Evolutionary conservation across 92 coral and sea anemone species (phyloP).

Genomic region (Paramuricea clavata): DNA sequence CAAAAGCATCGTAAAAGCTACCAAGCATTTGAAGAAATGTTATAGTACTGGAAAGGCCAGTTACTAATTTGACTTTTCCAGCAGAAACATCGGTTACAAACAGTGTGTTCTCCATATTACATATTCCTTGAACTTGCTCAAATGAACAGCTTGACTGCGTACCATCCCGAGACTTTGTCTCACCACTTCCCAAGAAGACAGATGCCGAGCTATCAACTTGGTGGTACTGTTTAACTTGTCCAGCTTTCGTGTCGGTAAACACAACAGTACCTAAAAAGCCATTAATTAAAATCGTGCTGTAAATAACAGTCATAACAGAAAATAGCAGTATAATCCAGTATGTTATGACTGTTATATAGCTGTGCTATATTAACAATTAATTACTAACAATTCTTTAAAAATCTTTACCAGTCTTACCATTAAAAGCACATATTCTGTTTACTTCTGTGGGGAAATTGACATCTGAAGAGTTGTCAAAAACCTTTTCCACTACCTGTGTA

Average conservation of each 20-base stretch:
- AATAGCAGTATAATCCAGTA: too few species aligned
- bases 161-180: conserved; percentile 60
- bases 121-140: conserved; percentile 57
- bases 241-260: conserved; percentile 44
- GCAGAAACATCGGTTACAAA: conserved; percentile 66
- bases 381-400: too few species aligned
- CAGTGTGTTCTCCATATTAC: conserved; percentile 42
- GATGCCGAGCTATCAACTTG: conserved; percentile 21
- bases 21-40: conserved; percentile 57
- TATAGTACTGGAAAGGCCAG: conserved; percentile 59
- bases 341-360: too few species aligned
- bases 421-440: conserved; percentile 49
- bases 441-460: conserved; percentile 31
- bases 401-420: too few species aligned
- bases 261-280: conserved; percentile 36
- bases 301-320: too few species aligned
- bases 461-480: conserved; percentile 50
- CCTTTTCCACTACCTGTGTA: conserved; percentile 53
- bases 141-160: conserved; percentile 57
- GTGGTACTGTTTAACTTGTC: conserved; percentile 37
- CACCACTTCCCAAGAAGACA: conserved; percentile 53
- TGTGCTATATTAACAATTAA: too few species aligned
- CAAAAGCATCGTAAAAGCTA: conserved; percentile 49
- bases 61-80: conserved; percentile 55
- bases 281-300: too few species aligned